Evolutionary conservation across 2,888 invertebrate genomes (phyloP), one percentile per base, ranked within the genome.

Genomic region (Altica lythri): DNA sequence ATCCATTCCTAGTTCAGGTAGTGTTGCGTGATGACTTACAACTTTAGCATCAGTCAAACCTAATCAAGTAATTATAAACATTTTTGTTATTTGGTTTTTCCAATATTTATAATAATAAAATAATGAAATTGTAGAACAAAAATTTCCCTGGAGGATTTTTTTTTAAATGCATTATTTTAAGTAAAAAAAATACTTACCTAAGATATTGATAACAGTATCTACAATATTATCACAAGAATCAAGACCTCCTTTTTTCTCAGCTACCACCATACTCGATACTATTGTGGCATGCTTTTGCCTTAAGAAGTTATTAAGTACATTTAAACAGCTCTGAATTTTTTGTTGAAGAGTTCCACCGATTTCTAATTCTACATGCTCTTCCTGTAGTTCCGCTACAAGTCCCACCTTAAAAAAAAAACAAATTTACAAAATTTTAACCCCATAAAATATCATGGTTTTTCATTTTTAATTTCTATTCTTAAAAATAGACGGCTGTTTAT

Each of bases 1-100:
- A 78, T 98, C 96, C 86, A 98, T 90, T 25, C 97, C 97, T 59
- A 98, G 79, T 73, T 97, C 96, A 1, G 92, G 90, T 1, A 98
- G 78, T 0, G 88, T 85, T 1, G 86, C 82, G 68, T 86, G 85
- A 56, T 83, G 81, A 35, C 88, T 88, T 1, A 86, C 82, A 0
- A 83, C 83, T 75, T 86, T 90, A 69, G 84, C 73, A 68, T 88
- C 87, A 17, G 18, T 49, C n/a, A 63, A 19, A 37, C 61, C 61
- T 59, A 32, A 12, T 34, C 30, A 19, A 32, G n/a, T n/a, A n/a
- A n/a, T n/a, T n/a, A n/a, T n/a, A n/a, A 37, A 10, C 6, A 10
- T 8, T 18, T 16, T 18, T 22, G 22, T 22, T 6, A 5, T 22
- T 5, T 6, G 22, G 22, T 22, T 4, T 22, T 22, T 4, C 22